These are phyloP conservation scores for Brachionus rotundiformis DNA, from an alignment of 1,140 invertebrate species.

Conservation along the genomic window DNA sequence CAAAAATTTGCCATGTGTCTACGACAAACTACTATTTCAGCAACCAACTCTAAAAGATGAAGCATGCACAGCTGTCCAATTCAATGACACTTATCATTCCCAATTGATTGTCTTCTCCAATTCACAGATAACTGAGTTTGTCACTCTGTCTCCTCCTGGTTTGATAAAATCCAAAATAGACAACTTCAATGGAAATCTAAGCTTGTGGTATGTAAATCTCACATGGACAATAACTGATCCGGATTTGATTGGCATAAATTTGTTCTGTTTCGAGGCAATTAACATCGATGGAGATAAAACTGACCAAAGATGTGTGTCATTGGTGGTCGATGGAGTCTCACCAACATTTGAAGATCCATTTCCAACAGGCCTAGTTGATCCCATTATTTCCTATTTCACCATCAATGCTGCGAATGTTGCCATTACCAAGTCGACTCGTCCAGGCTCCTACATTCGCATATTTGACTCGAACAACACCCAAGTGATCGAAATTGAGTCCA, in stretches of 20 bases:
- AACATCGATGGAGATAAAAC: not conserved
- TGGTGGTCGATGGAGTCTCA: not conserved
- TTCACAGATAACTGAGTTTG: not conserved
- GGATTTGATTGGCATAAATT: not conserved
- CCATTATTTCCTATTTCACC: not conserved
- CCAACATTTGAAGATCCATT: not conserved
- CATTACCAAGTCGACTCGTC: not conserved
- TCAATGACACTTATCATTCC: not conserved
- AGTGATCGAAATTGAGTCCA: constrained; percentile 2
- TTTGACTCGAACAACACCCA: not conserved
- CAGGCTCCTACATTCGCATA: not conserved
- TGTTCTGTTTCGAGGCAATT: constrained; percentile 1
- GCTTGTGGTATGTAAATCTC: not conserved
- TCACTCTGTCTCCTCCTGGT: not conserved
- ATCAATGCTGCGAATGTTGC: not conserved
- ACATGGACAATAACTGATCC: not conserved
- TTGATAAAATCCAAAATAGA: not conserved
- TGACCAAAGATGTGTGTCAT: not conserved
- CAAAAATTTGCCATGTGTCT: not conserved
- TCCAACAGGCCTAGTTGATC: constrained; percentile 4
- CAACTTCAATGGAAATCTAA: not conserved
- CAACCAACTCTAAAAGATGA: not conserved
- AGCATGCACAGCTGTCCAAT: not conserved
- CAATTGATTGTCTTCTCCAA: not conserved
- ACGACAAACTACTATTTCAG: not conserved